Evolutionary conservation across 2,888 invertebrate genomes (phyloP).

Genomic region (Mongoloraphidia duomilia): DNA sequence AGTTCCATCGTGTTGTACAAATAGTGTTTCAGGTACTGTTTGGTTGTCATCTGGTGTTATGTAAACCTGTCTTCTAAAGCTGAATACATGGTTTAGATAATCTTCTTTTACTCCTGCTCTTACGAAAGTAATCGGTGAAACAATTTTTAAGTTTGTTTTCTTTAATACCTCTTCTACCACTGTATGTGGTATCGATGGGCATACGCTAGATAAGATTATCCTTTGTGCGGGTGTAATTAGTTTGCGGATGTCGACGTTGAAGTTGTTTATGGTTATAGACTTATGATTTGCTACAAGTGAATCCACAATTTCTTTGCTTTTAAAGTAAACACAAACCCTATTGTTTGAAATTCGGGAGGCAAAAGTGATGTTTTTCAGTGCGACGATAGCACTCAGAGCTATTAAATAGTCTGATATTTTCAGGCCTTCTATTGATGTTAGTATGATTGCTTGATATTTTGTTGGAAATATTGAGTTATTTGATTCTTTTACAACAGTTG

Average conservation of each 20-base stretch:
- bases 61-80: slow-evolving; percentile 16
- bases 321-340: slow-evolving; percentile 9
- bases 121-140: slow-evolving; percentile 14
- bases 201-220: slow-evolving; percentile 15
- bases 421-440: background rate
- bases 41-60: slow-evolving; percentile 7
- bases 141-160: slow-evolving; percentile 9
- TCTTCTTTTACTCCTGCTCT: slow-evolving; percentile 14
- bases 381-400: background rate
- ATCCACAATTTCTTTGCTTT: slow-evolving; percentile 10
- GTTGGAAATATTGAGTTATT: too few relatives aligned
- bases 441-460: background rate
- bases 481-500: too few relatives aligned
- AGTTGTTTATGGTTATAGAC: slow-evolving; percentile 9
- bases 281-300: slow-evolving; percentile 10
- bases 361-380: background rate
- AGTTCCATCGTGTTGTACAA: slow-evolving; percentile 7
- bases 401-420: background rate
- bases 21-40: too few relatives aligned
- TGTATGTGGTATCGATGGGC: slow-evolving; percentile 14
- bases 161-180: slow-evolving; percentile 10
- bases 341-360: slow-evolving; percentile 1
- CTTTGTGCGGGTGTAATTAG: slow-evolving; percentile 8
- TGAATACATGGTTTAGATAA: slow-evolving; percentile 15
- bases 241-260: slow-evolving; percentile 8